phyloP scores from a whole-genome alignment of 1,140 invertebrate species.

The Drosophila takahashii region DNA sequence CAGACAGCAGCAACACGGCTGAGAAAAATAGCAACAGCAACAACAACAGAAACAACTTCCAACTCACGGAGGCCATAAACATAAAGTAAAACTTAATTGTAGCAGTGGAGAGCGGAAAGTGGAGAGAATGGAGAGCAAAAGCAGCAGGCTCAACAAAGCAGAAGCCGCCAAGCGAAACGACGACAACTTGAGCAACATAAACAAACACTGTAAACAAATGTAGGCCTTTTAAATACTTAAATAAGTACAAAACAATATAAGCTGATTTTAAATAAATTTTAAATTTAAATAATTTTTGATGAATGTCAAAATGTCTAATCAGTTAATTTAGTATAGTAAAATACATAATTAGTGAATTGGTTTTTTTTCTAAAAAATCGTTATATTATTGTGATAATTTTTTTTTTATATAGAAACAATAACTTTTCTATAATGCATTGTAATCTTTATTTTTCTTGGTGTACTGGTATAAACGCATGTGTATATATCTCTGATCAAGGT shows the following conservation, averaged over 20 bases:
- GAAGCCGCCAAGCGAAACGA: slow-evolving; percentile 77
- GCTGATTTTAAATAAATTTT: too few species aligned
- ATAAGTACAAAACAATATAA: background rate
- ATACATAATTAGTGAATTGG: too few species aligned
- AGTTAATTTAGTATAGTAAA: too few species aligned
- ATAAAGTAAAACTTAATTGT: slow-evolving; percentile 84
- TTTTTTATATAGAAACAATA: background rate
- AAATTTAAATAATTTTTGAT: too few species aligned
- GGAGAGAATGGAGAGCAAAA: slow-evolving; percentile 38
- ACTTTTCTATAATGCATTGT: background rate
- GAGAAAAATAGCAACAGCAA: slow-evolving; percentile 67
- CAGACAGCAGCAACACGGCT: slow-evolving; percentile 54
- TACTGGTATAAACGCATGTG: slow-evolving; percentile 1
- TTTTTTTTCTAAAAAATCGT: too few species aligned
- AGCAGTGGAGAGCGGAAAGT: slow-evolving; percentile 57
- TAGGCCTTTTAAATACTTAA: background rate
- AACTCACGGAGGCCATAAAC: slow-evolving; percentile 69
- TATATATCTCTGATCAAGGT: slow-evolving; percentile 24
- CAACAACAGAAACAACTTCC: slow-evolving; percentile 41
- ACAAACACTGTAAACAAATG: slow-evolving; percentile 25
- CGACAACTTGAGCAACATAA: slow-evolving; percentile 62
- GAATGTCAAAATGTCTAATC: too few species aligned
- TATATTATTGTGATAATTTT: too few species aligned
- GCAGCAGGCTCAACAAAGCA: slow-evolving; percentile 51
- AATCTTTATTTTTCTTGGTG: slow-evolving; percentile 28